Conservation (phyloP, 2,888 invertebrate species). For the Cryptocheilus praepositus region DNA sequence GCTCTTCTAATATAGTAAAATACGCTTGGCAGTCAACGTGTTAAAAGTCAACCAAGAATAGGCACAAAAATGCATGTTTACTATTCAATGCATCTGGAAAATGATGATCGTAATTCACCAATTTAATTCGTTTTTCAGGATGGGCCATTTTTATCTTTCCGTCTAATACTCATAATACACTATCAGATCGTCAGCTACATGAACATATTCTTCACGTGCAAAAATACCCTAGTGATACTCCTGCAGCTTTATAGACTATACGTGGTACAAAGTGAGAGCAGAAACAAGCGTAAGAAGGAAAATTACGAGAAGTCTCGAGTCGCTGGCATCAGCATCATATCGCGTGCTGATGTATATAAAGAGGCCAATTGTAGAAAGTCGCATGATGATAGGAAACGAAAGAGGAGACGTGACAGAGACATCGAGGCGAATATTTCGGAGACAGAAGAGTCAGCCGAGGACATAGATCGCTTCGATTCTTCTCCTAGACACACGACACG, state of each 20-base stretch:
- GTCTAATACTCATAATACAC: constrained; percentile 90
- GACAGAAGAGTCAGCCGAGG: constrained; percentile 63
- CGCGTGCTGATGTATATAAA: constrained; percentile 56
- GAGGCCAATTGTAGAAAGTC: constrained; percentile 37
- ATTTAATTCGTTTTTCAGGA: constrained; percentile 77
- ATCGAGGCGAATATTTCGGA: constrained; percentile 56
- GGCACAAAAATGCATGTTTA: no score
- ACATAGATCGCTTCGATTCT: constrained; percentile 60
- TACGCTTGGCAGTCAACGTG: no score
- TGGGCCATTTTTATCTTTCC: constrained; percentile 90
- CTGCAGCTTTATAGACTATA: constrained; percentile 90
- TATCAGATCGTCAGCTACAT: constrained; percentile 94
- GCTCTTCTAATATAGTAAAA: no score
- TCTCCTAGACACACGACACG: constrained; percentile 45
- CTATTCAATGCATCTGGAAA: no score
- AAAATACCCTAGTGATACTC: constrained; percentile 91
- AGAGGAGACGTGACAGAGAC: constrained; percentile 49
- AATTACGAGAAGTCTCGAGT: constrained; percentile 57
- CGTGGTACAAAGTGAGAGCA: constrained; percentile 85
- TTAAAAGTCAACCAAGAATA: no score
- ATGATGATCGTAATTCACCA: no score
- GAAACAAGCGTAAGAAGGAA: constrained; percentile 71
- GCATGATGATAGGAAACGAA: constrained; percentile 49
- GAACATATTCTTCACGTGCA: constrained; percentile 97
- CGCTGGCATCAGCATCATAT: constrained; percentile 67